These are phyloP conservation scores for Lepus europaeus DNA, from an alignment of 2,113 vertebrate species.

Conservation along the genomic window DNA sequence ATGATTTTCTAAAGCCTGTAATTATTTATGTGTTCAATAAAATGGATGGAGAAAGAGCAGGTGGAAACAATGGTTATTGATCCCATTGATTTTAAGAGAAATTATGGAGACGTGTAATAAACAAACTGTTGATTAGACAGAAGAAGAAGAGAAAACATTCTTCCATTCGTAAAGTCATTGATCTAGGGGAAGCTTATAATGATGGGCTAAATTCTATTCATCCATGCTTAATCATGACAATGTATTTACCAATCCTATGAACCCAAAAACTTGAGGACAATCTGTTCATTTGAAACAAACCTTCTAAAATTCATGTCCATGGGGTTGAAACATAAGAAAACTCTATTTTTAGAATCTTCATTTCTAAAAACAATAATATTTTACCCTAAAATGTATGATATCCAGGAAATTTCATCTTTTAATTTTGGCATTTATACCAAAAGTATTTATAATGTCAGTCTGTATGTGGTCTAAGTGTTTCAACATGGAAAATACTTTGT, in stretches of 20 bases:
- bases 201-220: not conserved
- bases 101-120: not conserved
- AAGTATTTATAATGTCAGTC: not conserved
- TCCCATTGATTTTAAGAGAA: slow-evolving; percentile 35
- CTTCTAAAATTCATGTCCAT: not conserved
- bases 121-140: not conserved
- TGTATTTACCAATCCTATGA: not conserved
- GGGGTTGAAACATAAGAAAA: not conserved
- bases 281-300: not conserved
- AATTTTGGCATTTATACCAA: not conserved
- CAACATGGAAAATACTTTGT: not conserved
- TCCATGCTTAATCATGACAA: not conserved
- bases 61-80: not conserved
- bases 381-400: not conserved
- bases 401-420: not conserved
- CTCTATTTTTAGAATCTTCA: slow-evolving; percentile 19
- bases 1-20: not conserved
- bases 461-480: not conserved
- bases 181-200: not conserved
- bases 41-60: not conserved
- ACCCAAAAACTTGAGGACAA: not conserved
- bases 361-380: not conserved
- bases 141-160: slow-evolving; percentile 15
- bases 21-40: not conserved
- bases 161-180: not conserved